Conservation (phyloP, 2,888 invertebrate species). For the Melieria crassipennis region DNA sequence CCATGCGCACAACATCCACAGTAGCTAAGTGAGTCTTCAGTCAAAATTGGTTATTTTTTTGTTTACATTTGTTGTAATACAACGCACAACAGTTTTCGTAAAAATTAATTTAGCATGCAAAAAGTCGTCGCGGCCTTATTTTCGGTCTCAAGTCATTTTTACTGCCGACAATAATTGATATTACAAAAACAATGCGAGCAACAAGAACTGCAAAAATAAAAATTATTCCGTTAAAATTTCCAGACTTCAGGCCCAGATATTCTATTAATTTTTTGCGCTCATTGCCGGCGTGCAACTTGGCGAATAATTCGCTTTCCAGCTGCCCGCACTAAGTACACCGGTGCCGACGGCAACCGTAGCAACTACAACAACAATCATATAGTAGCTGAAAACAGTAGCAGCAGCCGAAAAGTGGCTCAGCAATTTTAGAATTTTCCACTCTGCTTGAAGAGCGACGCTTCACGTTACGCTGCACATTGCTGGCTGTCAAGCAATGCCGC, state of each 20-base stretch:
- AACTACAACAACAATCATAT: slow-evolving; percentile 17
- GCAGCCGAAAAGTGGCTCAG: neutral
- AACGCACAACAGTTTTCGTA: too few relatives aligned
- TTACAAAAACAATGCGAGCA: neutral
- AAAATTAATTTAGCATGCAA: slow-evolving; percentile 4
- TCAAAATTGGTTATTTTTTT: too few relatives aligned
- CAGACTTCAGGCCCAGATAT: neutral
- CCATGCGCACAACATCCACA: too few relatives aligned
- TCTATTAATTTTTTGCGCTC: neutral
- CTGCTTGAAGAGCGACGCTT: neutral
- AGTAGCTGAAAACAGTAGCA: neutral
- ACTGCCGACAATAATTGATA: too few relatives aligned
- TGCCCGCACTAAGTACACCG: slow-evolving; percentile 11
- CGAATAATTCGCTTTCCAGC: slow-evolving; percentile 22
- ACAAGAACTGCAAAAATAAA: neutral
- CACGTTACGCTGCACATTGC: slow-evolving; percentile 22
- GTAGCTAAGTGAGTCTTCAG: too few relatives aligned
- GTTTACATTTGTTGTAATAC: too few relatives aligned
- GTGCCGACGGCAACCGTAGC: slow-evolving; percentile 15
- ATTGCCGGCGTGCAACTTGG: slow-evolving; percentile 23
- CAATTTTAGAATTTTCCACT: slow-evolving; percentile 7
- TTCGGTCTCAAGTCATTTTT: too few relatives aligned
- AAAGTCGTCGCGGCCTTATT: neutral
- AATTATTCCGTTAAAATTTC: neutral
- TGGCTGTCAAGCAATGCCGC: neutral